Percentiles rank a stretch among this genome's conserved stretches.
phyloP scores from a whole-genome alignment of 2,113 vertebrate genomes.

The Heterocephalus glaber region DNA sequence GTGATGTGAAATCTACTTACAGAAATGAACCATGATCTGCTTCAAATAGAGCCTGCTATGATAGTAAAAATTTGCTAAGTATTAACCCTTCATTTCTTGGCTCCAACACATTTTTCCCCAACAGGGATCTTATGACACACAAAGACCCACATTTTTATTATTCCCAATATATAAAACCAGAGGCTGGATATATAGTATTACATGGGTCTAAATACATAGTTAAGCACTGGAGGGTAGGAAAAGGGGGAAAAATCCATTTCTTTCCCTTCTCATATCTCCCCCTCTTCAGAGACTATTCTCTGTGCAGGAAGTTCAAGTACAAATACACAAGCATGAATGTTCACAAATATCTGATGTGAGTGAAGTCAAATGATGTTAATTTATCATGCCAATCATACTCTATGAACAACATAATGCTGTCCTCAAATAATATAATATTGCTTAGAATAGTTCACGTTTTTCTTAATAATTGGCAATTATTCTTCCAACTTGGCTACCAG shows the following conservation, averaged over 20 bases:
- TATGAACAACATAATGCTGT: conserved; percentile 6
- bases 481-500: conserved; percentile 71
- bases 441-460: conserved; percentile 65
- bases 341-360: background rate
- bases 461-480: conserved; percentile 71
- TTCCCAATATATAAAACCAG: background rate
- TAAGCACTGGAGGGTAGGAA: background rate
- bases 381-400: conserved; percentile 14
- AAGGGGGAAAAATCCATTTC: background rate
- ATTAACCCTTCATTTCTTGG: conserved; percentile 49
- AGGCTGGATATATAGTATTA: background rate
- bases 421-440: conserved; percentile 56
- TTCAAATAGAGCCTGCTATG: background rate
- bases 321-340: background rate
- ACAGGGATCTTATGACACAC: background rate
- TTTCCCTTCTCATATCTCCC: conserved; percentile 24
- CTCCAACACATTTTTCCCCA: background rate
- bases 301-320: background rate
- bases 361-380: background rate
- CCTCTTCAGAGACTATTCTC: background rate
- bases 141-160: conserved; percentile 41
- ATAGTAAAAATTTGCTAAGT: background rate
- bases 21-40: background rate
- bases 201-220: background rate
- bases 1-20: background rate